Base-by-base conservation (phyloP, 2,797 vertebrate species). In the Neosilurus hyrtlii region DNA sequence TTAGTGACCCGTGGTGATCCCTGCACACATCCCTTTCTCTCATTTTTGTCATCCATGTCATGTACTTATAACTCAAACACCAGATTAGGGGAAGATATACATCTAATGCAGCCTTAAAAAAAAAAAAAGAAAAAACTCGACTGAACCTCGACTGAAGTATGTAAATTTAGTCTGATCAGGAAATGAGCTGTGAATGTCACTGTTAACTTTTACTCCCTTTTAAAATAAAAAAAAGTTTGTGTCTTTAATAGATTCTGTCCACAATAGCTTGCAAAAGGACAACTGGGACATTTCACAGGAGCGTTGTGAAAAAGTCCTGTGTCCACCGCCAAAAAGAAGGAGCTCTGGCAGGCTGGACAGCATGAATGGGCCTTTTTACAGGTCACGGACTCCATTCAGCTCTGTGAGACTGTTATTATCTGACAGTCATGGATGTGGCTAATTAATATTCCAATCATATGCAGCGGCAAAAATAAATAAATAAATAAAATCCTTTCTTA, bases 391-490 rank as follows among this genome's bases (percentile, higher is more conserved):
- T 95, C 96, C 92, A 96, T 98, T 99, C 96, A 98, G 88, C 90
- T 89, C 88, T 81, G 90, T 94, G 95, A 96, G 97, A 96, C 95
- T 96, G 96, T 97, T 96, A 96, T 96, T 97, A 96, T 96, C 93
- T 92, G 82, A 95, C 93, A 93, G 94, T 96, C 96, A 97, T 96
- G 96, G 96, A 97, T 95, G 95, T 94, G 89, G 94, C 96, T 98
- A 96, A 97, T 99, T 99, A 96, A 97, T 97, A 98, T 99, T 98
- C 97, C 95, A 94, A 95, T 97, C 96, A 96, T 96, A 97, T 95
- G 93, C 96, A 87, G 82, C 74, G 72, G 77, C 89, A 92, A 43
- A 24, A 26, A 65, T 30, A 26, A 24, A 24, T 43, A 77, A 62
- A 76, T n/a, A 75, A 91, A 91, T 30, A 30, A 43, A 43, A 43